Conservation (phyloP, 2,113 vertebrate species). For the Pterocles gutturalis region DNA sequence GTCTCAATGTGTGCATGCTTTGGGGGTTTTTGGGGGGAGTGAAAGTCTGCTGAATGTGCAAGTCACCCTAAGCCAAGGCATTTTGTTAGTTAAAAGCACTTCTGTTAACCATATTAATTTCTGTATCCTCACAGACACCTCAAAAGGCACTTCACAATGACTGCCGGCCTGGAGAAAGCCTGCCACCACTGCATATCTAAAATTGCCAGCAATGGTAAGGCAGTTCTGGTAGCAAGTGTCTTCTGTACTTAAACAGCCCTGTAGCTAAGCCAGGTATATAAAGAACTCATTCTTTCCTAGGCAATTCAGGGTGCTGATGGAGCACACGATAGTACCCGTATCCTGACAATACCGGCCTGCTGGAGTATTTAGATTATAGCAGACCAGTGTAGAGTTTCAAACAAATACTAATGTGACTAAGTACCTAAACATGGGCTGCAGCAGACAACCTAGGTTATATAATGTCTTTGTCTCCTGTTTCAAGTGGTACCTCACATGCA, state of each 20-base stretch:
- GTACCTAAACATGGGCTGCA: background rate
- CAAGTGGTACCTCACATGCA: background rate
- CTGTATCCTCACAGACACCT: conserved; percentile 4
- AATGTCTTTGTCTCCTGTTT: background rate
- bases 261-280: background rate
- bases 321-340: background rate
- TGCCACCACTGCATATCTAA: conserved; percentile 75
- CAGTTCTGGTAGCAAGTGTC: background rate
- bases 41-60: background rate
- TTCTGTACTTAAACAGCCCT: background rate
- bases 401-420: background rate
- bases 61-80: background rate
- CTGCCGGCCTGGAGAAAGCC: conserved; percentile 74
- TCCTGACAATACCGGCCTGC: background rate
- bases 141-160: conserved; percentile 22
- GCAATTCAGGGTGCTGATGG: background rate
- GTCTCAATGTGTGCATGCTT: background rate
- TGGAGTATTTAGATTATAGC: background rate
- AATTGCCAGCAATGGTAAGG: conserved; percentile 78
- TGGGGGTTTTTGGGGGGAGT: background rate
- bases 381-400: background rate
- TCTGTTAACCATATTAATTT: background rate
- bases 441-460: background rate
- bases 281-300: background rate
- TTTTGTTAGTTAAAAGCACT: background rate